Percentiles rank a stretch among this genome's conserved stretches.
phyloP scores from a whole-genome alignment of 2,113 vertebrate genomes.

The Charina bottae region DNA sequence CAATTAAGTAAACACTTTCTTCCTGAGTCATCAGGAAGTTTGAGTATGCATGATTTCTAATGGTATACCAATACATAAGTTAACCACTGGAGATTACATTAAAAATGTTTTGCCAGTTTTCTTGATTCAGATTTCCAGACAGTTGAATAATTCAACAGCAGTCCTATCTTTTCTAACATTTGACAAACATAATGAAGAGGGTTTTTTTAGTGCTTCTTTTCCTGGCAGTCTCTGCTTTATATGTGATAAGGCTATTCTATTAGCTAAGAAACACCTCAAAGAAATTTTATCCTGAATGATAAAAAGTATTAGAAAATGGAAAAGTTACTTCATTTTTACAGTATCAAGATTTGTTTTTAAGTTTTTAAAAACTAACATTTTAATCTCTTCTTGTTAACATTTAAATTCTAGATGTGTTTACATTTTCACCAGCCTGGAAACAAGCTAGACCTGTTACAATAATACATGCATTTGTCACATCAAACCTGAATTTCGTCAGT shows the following conservation, averaged over 20 bases:
- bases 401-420: not conserved
- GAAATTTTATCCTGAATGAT: not conserved
- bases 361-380: not conserved
- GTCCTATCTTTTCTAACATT: not conserved
- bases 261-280: not conserved
- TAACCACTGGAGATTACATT: not conserved
- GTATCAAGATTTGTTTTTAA: not conserved
- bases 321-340: not conserved
- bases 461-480: not conserved
- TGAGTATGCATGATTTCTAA: not conserved
- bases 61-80: not conserved
- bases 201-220: not conserved
- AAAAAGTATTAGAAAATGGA: not conserved
- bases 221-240: not conserved
- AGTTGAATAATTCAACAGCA: constrained; percentile 10
- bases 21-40: not conserved
- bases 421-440: not conserved
- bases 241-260: not conserved
- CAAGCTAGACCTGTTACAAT: not conserved
- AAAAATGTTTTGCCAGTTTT: constrained; percentile 1
- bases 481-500: not conserved
- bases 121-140: not conserved
- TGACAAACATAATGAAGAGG: not conserved
- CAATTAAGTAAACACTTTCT: not conserved
- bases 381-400: not conserved